Evolutionary conservation across 2,113 vertebrate genomes (phyloP), one percentile per base, ranked within the genome.

Genomic region (Hydropotes inermis): DNA sequence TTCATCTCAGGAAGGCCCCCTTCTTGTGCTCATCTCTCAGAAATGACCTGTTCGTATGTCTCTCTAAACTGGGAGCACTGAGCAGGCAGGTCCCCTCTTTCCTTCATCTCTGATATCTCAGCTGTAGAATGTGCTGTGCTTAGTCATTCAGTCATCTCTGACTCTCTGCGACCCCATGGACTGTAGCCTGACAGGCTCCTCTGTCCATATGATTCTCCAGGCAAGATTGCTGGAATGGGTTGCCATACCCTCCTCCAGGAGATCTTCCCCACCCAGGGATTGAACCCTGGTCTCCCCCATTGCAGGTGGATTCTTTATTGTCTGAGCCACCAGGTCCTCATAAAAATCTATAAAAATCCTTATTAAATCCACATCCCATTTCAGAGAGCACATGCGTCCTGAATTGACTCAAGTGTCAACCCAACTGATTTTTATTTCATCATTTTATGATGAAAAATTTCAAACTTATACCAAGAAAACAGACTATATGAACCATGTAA

Each of bases 31-130:
- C 54, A 9, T 47, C 21, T 25, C 13, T 27, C 33, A 17, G 1
- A 15, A 45, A 25, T 1, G 17, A 25, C 11, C 58, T 47, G 8
- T 47, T 11, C 2, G 0, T 1, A 3, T 2, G 19, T 23, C 28
- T 58, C 55, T 76, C 30, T 19, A 19, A 4, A 13, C n/a, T 2
- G 15, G 45, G 9, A 27, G 36, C 9, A 0, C 11, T 3, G 33
- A 60, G n/a, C 23, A 6, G 55, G 8, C 2, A 19, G 45, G 45
- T 1, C 9, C 16, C 28, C 28, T 17, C 45, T 9, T 1, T 5
- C 6, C 23, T 36, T 64, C 12, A 5, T 11, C 55, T 33, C 12
- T 6, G 3, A 27, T 9, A 17, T 47, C 58, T 57, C 45, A 7
- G 30, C 85, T n/a, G 4, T 2, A 28, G 76, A 47, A 0, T 5